Base-by-base conservation (phyloP, 1,140 invertebrate genomes). In the Pachyrhynchus sulphureomaculatus region DNA sequence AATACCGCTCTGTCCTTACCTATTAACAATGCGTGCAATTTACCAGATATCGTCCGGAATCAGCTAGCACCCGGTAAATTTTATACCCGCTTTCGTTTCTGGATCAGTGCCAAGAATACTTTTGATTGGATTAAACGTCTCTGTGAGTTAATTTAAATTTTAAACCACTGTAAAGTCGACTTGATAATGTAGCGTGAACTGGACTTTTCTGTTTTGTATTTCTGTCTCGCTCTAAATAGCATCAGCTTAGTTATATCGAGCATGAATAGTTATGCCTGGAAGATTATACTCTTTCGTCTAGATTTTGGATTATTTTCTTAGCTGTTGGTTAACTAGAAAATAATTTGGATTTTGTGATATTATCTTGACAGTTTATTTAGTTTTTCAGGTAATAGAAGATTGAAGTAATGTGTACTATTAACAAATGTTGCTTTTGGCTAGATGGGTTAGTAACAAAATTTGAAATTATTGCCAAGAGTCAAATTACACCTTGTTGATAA, bases 51-150 rank as follows among this genome's bases (percentile, higher is more conserved):
- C 45, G 23, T 21, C 33, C 53, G 57, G 53, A 37, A 53, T 52
- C 47, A 51, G 34, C 37, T 15, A 37, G 42, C 65, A 68, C 52
- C 55, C 42, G 58, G 36, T 54, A 57, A 55, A 66, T 67, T 66
- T 68, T 69, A 69, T 69, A 69, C 67, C 49, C 61, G 65, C 55
- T 69, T 69, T 69, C 68, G 47, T 15, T 32, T 29, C 62, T 69
- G 68, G 68, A 55, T 45, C 15, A n/a, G 4, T 18, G 57, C 57
- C 68, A 69, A 45, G 10, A 45, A 44, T 33, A 49, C 12, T 42
- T 51, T 65, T 44, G 61, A 67, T 57, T 57, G 55, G 44, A 57
- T 58, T 58, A 58, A 56, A 58, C 36, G 45, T 36, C 48, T 52
- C 32, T 29, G 33, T 2, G 23, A 58, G 36, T 62, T 52, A 56